Evolutionary conservation across 2,888 invertebrate genomes (phyloP).

Genomic region (Gymnoscelis rufifasciata): DNA sequence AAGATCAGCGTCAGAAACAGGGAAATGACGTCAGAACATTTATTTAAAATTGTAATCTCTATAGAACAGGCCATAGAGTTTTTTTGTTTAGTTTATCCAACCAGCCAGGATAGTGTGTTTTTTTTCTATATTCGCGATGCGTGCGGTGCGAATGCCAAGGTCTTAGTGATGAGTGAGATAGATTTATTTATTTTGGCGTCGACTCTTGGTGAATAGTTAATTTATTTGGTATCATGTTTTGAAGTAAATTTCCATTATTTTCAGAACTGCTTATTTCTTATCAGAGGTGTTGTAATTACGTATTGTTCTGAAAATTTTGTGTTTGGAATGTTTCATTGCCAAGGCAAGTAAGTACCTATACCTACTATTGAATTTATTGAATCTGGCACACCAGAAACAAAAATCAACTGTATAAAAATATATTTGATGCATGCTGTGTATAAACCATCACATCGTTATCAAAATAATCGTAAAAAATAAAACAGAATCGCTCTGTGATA

Average conservation of each 20-base stretch:
- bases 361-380: too few species aligned
- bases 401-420: too few species aligned
- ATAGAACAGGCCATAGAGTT: constrained; percentile 12
- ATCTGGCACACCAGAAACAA: too few species aligned
- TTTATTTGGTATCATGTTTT: constrained; percentile 7
- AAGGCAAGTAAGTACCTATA: too few species aligned
- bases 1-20: background rate
- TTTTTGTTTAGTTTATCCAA: background rate
- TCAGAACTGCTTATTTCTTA: background rate
- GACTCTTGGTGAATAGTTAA: constrained; percentile 7
- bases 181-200: constrained; percentile 28
- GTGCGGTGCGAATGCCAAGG: constrained; percentile 17
- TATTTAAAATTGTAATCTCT: constrained; percentile 17
- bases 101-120: constrained; percentile 1
- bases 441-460: background rate
- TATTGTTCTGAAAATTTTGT: too few species aligned
- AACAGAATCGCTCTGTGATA: constrained; percentile 5
- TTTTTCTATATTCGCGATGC: constrained; percentile 18
- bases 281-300: background rate
- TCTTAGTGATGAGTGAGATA: constrained; percentile 21
- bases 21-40: constrained; percentile 21
- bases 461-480: constrained; percentile 1
- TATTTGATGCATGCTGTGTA: too few species aligned
- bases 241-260: constrained; percentile 3
- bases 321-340: too few species aligned